These are phyloP conservation scores for Ferdinandea cuprea DNA, from an alignment of 2,888 invertebrate genomes.

Conservation along the genomic window DNA sequence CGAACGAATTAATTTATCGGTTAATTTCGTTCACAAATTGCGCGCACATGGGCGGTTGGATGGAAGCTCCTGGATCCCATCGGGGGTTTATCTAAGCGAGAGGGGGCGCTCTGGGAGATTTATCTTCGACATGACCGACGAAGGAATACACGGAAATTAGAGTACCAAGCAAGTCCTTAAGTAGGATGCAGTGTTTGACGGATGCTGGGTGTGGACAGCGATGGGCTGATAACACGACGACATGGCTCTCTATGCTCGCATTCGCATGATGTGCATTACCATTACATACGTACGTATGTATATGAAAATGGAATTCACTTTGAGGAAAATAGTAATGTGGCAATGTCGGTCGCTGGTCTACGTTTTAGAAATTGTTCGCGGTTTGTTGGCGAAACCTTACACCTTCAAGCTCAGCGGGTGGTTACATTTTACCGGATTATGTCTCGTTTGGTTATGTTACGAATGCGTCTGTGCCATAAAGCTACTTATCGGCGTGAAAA, in stretches of 20 bases:
- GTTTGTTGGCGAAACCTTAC: constrained; percentile 41
- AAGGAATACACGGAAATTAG: constrained; percentile 57
- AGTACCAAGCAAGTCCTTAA: constrained; percentile 30
- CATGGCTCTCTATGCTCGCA: too few species aligned
- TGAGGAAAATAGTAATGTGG: constrained; percentile 23
- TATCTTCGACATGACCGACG: constrained; percentile 59
- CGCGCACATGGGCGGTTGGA: constrained; percentile 79
- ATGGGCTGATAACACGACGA: too few species aligned
- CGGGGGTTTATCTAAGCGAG: constrained; percentile 61
- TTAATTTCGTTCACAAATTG: constrained; percentile 82
- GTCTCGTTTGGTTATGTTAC: constrained; percentile 42
- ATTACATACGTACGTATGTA: constrained; percentile 22
- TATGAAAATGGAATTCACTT: constrained; percentile 9
- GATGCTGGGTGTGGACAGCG: constrained; percentile 17
- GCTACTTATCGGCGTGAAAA: constrained; percentile 19
- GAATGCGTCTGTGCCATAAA: constrained; percentile 17
- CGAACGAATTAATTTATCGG: constrained; percentile 81
- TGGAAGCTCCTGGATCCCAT: constrained; percentile 51
- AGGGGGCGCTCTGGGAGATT: constrained; percentile 47
- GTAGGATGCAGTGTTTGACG: constrained; percentile 54
- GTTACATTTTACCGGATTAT: constrained; percentile 49
- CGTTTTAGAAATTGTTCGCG: too few species aligned
- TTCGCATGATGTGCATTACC: constrained; percentile 58
- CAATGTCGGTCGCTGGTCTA: too few species aligned
- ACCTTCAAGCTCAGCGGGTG: constrained; percentile 57